phyloP scores from a whole-genome alignment of 2,888 invertebrate genomes.

The Ctenicera cuprea region DNA sequence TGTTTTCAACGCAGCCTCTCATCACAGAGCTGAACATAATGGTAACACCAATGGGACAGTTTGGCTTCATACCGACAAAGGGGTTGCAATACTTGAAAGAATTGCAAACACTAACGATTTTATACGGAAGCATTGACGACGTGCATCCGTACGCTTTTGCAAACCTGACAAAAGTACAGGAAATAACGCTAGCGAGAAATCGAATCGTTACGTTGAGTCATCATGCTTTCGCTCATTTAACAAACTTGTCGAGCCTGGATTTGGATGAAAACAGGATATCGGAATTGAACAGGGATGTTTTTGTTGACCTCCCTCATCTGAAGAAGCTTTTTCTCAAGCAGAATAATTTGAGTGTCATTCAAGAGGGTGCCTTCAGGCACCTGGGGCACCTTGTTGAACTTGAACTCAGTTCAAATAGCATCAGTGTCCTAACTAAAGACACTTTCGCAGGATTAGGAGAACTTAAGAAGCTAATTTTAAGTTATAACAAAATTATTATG shows the following conservation, averaged over 20 bases:
- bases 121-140: conserved; percentile 83
- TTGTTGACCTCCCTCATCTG: conserved; percentile 83
- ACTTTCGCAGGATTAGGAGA: conserved; percentile 86
- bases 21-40: conserved; percentile 83
- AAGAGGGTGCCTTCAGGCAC: conserved; percentile 88
- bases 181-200: conserved; percentile 81
- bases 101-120: conserved; percentile 81
- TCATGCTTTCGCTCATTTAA: conserved; percentile 84
- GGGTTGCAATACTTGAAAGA: conserved; percentile 80
- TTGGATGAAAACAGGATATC: conserved; percentile 86
- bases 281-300: conserved; percentile 83
- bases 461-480: conserved; percentile 83
- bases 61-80: conserved; percentile 83
- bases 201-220: conserved; percentile 81
- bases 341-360: conserved; percentile 89
- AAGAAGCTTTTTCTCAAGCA: conserved; percentile 87
- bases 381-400: conserved; percentile 85
- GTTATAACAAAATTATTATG: conserved; percentile 84
- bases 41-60: conserved; percentile 80
- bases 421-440: conserved; percentile 84
- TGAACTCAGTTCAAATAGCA: conserved; percentile 86
- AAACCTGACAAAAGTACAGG: conserved; percentile 81
- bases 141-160: conserved; percentile 84
- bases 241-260: conserved; percentile 80
- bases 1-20: conserved; percentile 83